A percentile compares a stretch with the other conserved stretches of the same genome.
These are phyloP conservation scores for Taurulus bubalis DNA, from an alignment of 2,113 vertebrate species.

Conservation along the genomic window DNA sequence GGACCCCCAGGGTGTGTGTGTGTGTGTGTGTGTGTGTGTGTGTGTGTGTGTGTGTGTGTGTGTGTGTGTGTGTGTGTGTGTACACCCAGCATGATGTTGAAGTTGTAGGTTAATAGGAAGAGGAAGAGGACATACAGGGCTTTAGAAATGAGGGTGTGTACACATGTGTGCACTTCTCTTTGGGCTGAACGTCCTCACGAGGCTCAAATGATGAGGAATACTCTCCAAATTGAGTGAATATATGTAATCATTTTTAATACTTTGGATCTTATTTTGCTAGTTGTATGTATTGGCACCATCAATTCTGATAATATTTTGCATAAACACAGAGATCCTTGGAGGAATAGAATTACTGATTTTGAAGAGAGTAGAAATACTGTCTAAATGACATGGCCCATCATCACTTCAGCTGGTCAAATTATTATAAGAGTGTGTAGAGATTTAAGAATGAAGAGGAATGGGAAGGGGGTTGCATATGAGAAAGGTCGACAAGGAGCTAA, in stretches of 20 bases:
- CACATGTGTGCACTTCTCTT: not conserved
- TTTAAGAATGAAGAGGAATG: too few relatives aligned
- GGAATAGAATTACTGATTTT: not conserved
- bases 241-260: not conserved
- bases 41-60: conserved; percentile 16
- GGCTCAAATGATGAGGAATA: not conserved
- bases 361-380: not conserved
- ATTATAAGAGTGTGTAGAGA: not conserved
- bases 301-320: not conserved
- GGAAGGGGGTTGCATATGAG: not conserved
- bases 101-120: conserved; percentile 42
- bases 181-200: conserved; percentile 1
- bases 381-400: not conserved
- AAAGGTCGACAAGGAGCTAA: conserved; percentile 6
- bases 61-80: conserved; percentile 16
- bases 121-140: conserved; percentile 31
- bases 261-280: not conserved
- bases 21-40: conserved; percentile 19
- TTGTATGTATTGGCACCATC: not conserved
- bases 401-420: not conserved
- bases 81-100: conserved; percentile 6
- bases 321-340: not conserved
- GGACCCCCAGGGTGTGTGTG: conserved; percentile 23
- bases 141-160: conserved; percentile 1
- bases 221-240: not conserved